Evolutionary conservation across 1,140 invertebrate species (phyloP), one percentile per base, ranked within the genome.

Genomic region (Monomorium pharaonis): DNA sequence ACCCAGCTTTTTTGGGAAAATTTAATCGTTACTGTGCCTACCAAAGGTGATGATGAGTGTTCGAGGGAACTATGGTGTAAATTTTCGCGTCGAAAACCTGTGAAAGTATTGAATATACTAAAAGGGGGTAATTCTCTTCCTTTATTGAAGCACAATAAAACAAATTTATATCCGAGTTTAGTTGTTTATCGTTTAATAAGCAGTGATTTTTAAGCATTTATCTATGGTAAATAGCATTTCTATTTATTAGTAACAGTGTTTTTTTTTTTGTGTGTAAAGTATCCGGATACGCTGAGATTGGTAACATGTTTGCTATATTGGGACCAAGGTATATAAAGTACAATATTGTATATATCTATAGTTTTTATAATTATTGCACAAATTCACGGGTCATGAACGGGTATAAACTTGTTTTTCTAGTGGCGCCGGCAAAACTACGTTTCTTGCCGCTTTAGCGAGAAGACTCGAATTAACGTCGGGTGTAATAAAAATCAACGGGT

Each of bases 371-470:
- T 49, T 58, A 74, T 58, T 74, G 27, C 21, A 27, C 30, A 69
- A n/a, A 47, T 77, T 63, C 24, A 80, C 30, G 30, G 5, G 10
- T 76, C 69, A 75, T 37, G 7, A 16, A 21, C 0, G 33, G n/a
- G n/a, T 5, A 24, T 3, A 42, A 44, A 49, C 12, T 69, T 33
- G 49, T 78, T 69, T 63, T 12, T 81, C 76, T 51, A 96, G 96
- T 87, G 98, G 98, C 6, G 97, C 98, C 12, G 98, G 98, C 4
- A 98, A 98, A 92, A 97, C 98, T 0, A 98, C 97, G 0, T 94
- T 98, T 0, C 93, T 98, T 30, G 97, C 97, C 86, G 94, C 96
- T 0, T 90, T 97, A 12, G 97, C 96, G 0, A 86, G 77, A 56
- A 86, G 47, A 56, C 70, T 88, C 14, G 18, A 70, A 37, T 63